Conservation (phyloP, 92 coral and sea anemone species). For the Phenganax stokvisi region DNA sequence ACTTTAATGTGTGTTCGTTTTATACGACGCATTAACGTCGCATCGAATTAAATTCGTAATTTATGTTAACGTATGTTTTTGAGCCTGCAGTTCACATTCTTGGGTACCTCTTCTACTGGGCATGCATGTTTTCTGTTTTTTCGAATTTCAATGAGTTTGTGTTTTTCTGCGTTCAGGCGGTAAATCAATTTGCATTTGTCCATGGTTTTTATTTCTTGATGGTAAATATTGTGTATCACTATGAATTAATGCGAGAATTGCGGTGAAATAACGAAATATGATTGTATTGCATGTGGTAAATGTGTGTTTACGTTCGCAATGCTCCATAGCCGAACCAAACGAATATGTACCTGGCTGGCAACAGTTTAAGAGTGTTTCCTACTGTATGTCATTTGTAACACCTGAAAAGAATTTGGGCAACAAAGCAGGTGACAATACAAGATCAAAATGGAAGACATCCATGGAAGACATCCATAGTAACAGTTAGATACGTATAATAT, state of each 20-base stretch:
- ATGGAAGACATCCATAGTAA: too few species aligned
- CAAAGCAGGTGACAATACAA: not conserved
- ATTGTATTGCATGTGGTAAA: constrained; percentile 19
- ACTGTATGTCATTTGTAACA: constrained; percentile 35
- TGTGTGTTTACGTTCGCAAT: constrained; percentile 30
- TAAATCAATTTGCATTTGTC: constrained; percentile 38
- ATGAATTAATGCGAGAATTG: constrained; percentile 13
- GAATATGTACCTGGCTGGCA: constrained; percentile 33
- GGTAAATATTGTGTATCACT: constrained; percentile 22
- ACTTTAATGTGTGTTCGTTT: not conserved
- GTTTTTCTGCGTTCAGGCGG: constrained; percentile 23
- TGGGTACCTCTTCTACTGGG: not conserved
- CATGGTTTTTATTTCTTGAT: constrained; percentile 33
- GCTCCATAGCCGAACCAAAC: constrained; percentile 35
- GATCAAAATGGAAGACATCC: not conserved
- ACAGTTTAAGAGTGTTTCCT: constrained; percentile 34
- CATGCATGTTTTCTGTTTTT: not conserved
- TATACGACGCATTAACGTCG: not conserved
- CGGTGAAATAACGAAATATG: constrained; percentile 10
- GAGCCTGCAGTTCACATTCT: not conserved
- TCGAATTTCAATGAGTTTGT: not conserved
- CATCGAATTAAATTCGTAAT: constrained; percentile 12
- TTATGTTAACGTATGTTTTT: not conserved
- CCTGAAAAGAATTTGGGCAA: constrained; percentile 21
- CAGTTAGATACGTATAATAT: too few species aligned